These are phyloP conservation scores for Arrhopalites spinosus DNA, from an alignment of 2,888 invertebrate genomes.

Conservation along the genomic window DNA sequence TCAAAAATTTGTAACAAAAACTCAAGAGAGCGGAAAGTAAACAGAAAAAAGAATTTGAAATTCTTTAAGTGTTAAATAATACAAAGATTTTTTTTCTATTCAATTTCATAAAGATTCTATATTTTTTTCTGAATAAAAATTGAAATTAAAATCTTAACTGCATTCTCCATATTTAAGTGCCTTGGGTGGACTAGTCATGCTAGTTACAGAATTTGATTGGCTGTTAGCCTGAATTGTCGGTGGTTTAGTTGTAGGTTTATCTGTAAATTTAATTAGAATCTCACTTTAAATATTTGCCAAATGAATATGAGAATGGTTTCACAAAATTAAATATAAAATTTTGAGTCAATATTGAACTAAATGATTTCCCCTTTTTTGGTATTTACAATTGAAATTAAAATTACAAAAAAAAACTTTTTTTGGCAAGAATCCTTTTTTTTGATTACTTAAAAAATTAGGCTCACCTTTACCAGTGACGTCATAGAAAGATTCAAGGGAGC, in stretches of 20 bases:
- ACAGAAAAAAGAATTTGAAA: too few species aligned
- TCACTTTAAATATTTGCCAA: too few species aligned
- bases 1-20: too few species aligned
- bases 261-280: too few species aligned
- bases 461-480: slow-evolving; percentile 13
- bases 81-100: too few species aligned
- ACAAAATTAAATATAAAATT: background rate
- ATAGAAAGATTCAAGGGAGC: slow-evolving; percentile 33
- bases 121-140: background rate
- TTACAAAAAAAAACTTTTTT: background rate
- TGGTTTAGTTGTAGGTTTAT: background rate
- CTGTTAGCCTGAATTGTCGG: background rate
- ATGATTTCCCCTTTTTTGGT: background rate
- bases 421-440: too few species aligned
- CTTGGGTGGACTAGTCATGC: background rate
- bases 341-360: background rate
- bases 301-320: background rate
- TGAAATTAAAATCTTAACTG: slow-evolving; percentile 15
- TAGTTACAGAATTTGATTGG: background rate
- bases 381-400: background rate
- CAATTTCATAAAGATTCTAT: too few species aligned
- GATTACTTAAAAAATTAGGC: too few species aligned
- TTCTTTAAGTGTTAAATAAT: slow-evolving; percentile 1
- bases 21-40: too few species aligned
- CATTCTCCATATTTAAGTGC: slow-evolving; percentile 21